Percentiles rank a stretch among this genome's conserved stretches.
phyloP scores from a whole-genome alignment of 30 jellyfish, hydroid and myxozoan genomes.

The Turritopsis dohrnii region DNA sequence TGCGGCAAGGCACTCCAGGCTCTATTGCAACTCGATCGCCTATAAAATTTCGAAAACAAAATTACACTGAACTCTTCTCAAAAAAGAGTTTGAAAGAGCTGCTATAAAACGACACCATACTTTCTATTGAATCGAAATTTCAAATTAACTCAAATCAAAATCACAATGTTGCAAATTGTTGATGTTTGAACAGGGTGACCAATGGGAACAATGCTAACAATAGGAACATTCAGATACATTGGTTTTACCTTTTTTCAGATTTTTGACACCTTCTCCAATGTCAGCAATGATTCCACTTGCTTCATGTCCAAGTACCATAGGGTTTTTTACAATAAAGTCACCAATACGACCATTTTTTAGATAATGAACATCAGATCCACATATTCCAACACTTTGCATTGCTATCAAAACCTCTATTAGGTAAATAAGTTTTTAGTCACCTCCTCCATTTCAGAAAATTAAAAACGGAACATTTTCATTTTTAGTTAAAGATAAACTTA shows the following conservation, averaged over 20 bases:
- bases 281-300: slow-evolving; percentile 81
- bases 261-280: slow-evolving; percentile 84
- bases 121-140: too few species aligned
- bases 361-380: slow-evolving; percentile 97
- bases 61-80: not conserved
- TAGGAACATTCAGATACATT: too few species aligned
- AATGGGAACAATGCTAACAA: too few species aligned
- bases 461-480: not conserved
- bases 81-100: too few species aligned
- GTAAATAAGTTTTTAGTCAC: not conserved
- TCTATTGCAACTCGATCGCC: slow-evolving; percentile 99
- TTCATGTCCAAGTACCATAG: slow-evolving; percentile 96
- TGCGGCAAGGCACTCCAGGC: slow-evolving; percentile 95
- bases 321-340: slow-evolving; percentile 67
- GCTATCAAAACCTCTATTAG: slow-evolving; percentile 73
- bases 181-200: too few species aligned
- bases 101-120: too few species aligned
- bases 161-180: too few species aligned
- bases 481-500: not conserved
- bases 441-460: not conserved
- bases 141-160: too few species aligned
- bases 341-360: slow-evolving; percentile 77
- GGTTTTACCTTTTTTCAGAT: slow-evolving; percentile 63
- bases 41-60: not conserved
- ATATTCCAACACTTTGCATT: slow-evolving; percentile 91